A percentile compares a stretch with the other conserved stretches of the same genome.
phyloP scores from a whole-genome alignment of 2,797 vertebrate species.

The Rhinatrema bivittatum region DNA sequence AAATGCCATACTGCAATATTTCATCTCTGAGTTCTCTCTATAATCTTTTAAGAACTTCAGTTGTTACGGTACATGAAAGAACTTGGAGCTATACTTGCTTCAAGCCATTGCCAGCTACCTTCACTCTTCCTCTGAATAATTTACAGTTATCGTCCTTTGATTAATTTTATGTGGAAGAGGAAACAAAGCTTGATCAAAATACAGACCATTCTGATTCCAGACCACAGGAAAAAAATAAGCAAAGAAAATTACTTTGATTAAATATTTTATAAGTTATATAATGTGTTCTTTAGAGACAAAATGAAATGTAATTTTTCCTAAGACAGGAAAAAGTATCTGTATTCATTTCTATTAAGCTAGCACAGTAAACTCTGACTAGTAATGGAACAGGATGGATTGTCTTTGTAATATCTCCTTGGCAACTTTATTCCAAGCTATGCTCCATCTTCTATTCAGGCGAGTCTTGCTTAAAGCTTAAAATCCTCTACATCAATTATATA shows the following conservation, averaged over 20 bases:
- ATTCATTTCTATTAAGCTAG: constrained; percentile 49
- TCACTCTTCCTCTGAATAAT: constrained; percentile 48
- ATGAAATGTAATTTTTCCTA: constrained; percentile 61
- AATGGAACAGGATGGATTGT: constrained; percentile 39
- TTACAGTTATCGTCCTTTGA: constrained; percentile 41
- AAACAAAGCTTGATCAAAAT: constrained; percentile 40
- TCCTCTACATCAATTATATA: constrained; percentile 23
- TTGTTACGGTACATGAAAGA: constrained; percentile 21
- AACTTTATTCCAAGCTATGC: constrained; percentile 30
- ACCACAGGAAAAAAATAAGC: constrained; percentile 42
- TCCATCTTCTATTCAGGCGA: constrained; percentile 27
- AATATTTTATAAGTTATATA: constrained; percentile 73
- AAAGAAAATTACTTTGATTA: constrained; percentile 64
- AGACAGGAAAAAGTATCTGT: constrained; percentile 46
- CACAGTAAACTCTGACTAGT: constrained; percentile 27
- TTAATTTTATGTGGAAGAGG: constrained; percentile 33
- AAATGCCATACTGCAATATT: too few species aligned
- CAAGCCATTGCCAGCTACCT: constrained; percentile 35
- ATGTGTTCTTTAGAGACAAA: constrained; percentile 67
- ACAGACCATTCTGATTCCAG: constrained; percentile 33
- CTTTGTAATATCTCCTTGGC: constrained; percentile 42
- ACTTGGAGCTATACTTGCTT: constrained; percentile 28
- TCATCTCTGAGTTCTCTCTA: too few species aligned
- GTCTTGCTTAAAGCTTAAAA: constrained; percentile 12
- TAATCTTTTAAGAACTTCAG: not conserved